Evolutionary conservation across 2,113 vertebrate genomes (phyloP).

Genomic region (Plotosus lineatus): DNA sequence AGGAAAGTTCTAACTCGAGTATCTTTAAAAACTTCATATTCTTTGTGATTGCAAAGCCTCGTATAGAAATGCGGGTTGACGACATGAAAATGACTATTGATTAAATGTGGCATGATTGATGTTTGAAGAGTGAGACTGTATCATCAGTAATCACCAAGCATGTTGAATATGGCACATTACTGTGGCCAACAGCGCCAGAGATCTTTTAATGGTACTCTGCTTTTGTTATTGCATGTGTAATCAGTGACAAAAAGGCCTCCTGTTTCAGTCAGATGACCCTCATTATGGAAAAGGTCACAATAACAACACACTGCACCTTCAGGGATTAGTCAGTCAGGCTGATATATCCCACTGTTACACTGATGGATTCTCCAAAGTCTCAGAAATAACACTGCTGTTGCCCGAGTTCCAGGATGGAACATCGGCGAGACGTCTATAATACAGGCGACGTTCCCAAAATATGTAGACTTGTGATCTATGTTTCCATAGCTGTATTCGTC

Average conservation of each 20-base stretch:
- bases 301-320: constrained; percentile 28
- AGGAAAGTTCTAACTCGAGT: too few species aligned
- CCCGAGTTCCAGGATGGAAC: not conserved
- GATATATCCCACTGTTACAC: constrained; percentile 1
- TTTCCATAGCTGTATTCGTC: not conserved
- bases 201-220: constrained; percentile 14
- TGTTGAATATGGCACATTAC: constrained; percentile 16
- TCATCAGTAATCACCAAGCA: not conserved
- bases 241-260: constrained; percentile 1
- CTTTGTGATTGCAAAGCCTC: not conserved
- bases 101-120: constrained; percentile 37
- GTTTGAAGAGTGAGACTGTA: constrained; percentile 17
- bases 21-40: not conserved
- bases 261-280: constrained; percentile 18
- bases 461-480: too few species aligned
- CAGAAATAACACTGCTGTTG: not conserved
- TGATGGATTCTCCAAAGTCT: constrained; percentile 9
- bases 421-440: not conserved
- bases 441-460: not conserved
- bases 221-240: constrained; percentile 33
- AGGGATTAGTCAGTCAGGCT: constrained; percentile 20
- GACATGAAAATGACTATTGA: constrained; percentile 48
- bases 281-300: constrained; percentile 11
- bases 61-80: constrained; percentile 27
- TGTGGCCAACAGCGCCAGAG: constrained; percentile 28